Evolutionary conservation across 2,113 vertebrate genomes (phyloP).

Genomic region (Hoplias malabaricus): DNA sequence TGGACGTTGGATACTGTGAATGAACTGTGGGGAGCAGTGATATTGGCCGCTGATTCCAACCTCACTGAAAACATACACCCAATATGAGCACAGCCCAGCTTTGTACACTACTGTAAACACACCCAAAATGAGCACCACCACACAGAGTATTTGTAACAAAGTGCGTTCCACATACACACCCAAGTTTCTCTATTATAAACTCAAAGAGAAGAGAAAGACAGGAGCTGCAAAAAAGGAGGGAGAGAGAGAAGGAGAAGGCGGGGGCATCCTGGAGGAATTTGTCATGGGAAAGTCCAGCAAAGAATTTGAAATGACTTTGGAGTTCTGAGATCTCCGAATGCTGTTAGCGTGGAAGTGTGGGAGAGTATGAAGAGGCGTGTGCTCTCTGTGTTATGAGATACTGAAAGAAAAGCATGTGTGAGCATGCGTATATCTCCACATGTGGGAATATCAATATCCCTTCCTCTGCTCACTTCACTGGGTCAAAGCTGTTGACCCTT

Average conservation of each 20-base stretch:
- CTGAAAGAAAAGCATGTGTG: not conserved
- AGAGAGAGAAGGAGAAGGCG: constrained; percentile 28
- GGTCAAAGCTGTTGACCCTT: constrained; percentile 41
- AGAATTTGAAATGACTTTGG: constrained; percentile 33
- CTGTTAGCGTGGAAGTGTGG: not conserved
- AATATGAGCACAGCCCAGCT: not conserved
- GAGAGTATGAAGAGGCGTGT: not conserved
- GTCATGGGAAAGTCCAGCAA: constrained; percentile 51
- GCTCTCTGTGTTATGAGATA: not conserved
- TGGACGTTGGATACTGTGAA: not conserved
- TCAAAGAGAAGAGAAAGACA: constrained; percentile 15
- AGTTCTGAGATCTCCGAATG: constrained; percentile 17
- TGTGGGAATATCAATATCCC: constrained; percentile 25
- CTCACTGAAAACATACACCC: not conserved
- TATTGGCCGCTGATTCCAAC: not conserved
- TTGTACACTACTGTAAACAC: not conserved
- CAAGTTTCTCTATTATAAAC: not conserved
- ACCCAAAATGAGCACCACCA: not conserved
- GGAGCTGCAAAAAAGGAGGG: too few species aligned
- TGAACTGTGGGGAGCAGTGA: not conserved
- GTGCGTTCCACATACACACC: not conserved
- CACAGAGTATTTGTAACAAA: not conserved
- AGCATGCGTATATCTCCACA: not conserved
- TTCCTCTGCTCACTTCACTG: constrained; percentile 9
- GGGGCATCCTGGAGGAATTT: constrained; percentile 36